Evolutionary conservation across 2,113 vertebrate genomes (phyloP).

Genomic region (Siphamia tubifer): DNA sequence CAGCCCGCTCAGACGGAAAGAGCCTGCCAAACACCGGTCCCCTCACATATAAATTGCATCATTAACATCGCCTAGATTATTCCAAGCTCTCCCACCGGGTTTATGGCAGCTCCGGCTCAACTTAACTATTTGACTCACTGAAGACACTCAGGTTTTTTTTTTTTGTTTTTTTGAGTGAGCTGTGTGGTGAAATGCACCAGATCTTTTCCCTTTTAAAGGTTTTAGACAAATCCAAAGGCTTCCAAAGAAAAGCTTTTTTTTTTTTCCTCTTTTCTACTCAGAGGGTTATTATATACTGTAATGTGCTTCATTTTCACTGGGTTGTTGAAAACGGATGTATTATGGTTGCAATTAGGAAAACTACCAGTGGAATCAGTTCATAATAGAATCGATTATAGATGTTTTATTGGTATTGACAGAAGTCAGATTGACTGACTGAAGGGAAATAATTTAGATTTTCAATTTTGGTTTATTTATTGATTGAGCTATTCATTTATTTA

Average conservation of each 20-base stretch:
- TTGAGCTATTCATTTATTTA: too few species aligned
- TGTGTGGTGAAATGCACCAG: constrained; percentile 40
- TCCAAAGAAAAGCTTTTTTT: constrained; percentile 14
- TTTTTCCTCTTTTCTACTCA: too few species aligned
- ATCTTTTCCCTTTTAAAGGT: constrained; percentile 48
- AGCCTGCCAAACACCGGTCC: constrained; percentile 77
- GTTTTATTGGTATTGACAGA: too few species aligned
- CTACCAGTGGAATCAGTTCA: too few species aligned
- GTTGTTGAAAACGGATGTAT: constrained; percentile 20
- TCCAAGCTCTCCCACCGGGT: constrained; percentile 76
- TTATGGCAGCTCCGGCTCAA: constrained; percentile 74
- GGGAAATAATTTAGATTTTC: too few species aligned
- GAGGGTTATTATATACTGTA: constrained; percentile 36
- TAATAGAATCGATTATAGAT: too few species aligned
- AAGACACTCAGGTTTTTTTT: constrained; percentile 70
- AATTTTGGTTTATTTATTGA: too few species aligned
- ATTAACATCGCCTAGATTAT: constrained; percentile 82
- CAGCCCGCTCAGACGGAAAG: constrained; percentile 73
- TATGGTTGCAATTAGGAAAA: too few species aligned
- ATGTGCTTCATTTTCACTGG: constrained; percentile 30
- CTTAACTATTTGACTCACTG: constrained; percentile 73
- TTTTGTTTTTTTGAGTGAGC: constrained; percentile 64
- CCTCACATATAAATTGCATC: constrained; percentile 83
- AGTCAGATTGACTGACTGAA: too few species aligned
- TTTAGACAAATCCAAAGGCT: constrained; percentile 53